phyloP scores from a whole-genome alignment of 2,113 vertebrate species.

The Pseudopipra pipra region DNA sequence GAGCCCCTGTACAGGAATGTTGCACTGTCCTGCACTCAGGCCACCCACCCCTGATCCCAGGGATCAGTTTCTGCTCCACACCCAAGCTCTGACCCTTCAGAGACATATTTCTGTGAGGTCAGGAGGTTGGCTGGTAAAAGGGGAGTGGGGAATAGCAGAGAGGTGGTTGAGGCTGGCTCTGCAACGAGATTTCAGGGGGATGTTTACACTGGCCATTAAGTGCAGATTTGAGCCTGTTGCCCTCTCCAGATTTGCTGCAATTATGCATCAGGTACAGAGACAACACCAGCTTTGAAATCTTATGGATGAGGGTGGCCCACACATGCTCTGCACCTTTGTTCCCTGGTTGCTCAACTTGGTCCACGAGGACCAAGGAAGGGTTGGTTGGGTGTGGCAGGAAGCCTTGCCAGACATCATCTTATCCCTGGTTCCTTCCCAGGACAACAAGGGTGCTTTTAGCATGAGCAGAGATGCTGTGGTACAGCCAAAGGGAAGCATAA shows the following conservation, averaged over 20 bases:
- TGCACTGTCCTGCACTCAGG: neutral
- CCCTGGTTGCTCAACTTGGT: neutral
- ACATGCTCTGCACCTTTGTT: neutral
- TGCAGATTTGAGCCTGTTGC: neutral
- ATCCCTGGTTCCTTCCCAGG: neutral
- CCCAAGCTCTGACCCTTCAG: neutral
- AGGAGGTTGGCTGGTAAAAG: slow-evolving; percentile 23
- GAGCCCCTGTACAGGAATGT: slow-evolving; percentile 13
- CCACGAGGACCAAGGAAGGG: neutral
- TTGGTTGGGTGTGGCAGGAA: fast-evolving
- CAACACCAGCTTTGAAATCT: neutral
- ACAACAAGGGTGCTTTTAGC: neutral
- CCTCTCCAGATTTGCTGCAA: neutral
- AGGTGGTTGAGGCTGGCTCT: neutral
- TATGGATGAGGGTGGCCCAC: neutral
- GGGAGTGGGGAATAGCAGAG: neutral
- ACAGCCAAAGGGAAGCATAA: neutral
- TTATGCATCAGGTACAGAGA: neutral
- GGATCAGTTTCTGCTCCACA: slow-evolving; percentile 19
- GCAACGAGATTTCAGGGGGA: neutral
- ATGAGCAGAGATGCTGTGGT: neutral
- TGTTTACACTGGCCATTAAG: neutral
- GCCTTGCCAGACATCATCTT: neutral
- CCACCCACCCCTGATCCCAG: slow-evolving; percentile 44
- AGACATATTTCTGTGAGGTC: neutral